These are phyloP conservation scores for Boloria selene DNA, from an alignment of 2,888 invertebrate species.

Conservation along the genomic window DNA sequence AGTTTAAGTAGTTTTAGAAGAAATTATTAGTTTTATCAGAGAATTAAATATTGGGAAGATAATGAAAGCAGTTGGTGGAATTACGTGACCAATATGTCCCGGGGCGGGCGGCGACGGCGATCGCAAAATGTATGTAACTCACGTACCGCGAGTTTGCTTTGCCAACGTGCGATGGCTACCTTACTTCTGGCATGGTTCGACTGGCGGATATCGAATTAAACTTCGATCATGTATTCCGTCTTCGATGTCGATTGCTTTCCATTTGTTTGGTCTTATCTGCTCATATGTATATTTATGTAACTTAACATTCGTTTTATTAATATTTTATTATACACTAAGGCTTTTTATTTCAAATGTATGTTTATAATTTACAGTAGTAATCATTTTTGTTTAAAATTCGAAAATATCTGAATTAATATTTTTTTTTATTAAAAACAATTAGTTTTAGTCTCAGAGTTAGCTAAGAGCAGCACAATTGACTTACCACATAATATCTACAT, in stretches of 20 bases:
- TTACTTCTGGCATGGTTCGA: slow-evolving; percentile 56
- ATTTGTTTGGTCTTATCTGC: slow-evolving; percentile 12
- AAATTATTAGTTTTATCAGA: slow-evolving; percentile 19
- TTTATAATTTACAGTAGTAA: no score
- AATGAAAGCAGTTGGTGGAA: slow-evolving; percentile 49
- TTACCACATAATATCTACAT: no score
- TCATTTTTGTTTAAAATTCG: no score
- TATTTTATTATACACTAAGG: not conserved
- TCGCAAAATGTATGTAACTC: slow-evolving; percentile 69
- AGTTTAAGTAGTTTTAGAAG: slow-evolving; percentile 2
- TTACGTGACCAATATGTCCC: slow-evolving; percentile 79
- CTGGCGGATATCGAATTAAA: slow-evolving; percentile 66
- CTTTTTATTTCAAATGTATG: not conserved
- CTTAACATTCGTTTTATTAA: not conserved
- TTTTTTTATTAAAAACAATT: no score
- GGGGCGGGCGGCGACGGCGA: slow-evolving; percentile 54
- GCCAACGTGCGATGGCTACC: slow-evolving; percentile 68
- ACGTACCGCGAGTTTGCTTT: slow-evolving; percentile 74
- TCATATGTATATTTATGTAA: not conserved
- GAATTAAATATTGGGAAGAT: slow-evolving; percentile 32
- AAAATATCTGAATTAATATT: no score
- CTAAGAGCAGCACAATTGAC: no score
- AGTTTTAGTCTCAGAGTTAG: no score
- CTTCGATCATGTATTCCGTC: slow-evolving; percentile 48
- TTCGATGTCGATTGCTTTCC: slow-evolving; percentile 21